Evolutionary conservation across 2,888 invertebrate species (phyloP), one percentile per base, ranked within the genome.

Genomic region (Acleris emargana): DNA sequence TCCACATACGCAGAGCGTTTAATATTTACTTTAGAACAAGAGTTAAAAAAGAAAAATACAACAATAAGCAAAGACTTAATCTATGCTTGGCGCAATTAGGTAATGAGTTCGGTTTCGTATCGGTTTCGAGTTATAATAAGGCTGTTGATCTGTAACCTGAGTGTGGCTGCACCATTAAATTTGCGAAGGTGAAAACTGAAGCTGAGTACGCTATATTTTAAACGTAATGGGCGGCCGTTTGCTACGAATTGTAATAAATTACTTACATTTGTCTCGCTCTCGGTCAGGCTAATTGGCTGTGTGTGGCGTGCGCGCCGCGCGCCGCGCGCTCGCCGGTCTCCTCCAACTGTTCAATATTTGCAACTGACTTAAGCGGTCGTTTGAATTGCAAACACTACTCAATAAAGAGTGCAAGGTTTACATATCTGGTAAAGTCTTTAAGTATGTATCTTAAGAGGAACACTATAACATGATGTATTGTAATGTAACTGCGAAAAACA

Each of bases 181-280:
- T 75, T 76, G 73, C 75, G 74, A 72, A 80, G 77, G 75, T 74
- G 74, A 72, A 76, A 73, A 73, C 71, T 73, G 70, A 71, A 67
- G 71, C 80, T 74, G 78, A 86, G 84, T 80, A 80, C 81, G 85
- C 84, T 80, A 86, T 87, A 86, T 86, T 88, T 89, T 84, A 86
- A 84, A 83, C 78, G 82, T 86, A 88, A 88, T 86, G 84, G 84
- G 72, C 80, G 82, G 84, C 80, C 79, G 82, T 79, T 83, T 74
- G 80, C 78, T 73, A 77, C 78, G 80, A 82, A 84, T 83, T 78
- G 82, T 83, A 84, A 88, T 87, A 86, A 86, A 89, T 89, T 84
- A 85, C 85, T 81, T 79, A 80, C 89, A 88, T 89, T 87, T 87
- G 88, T 87, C 83, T 83, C 83, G 72, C 77, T 76, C 76, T 67